Evolutionary conservation across 2,113 vertebrate species (phyloP), one percentile per base, ranked within the genome.

Genomic region (Turnix velox): DNA sequence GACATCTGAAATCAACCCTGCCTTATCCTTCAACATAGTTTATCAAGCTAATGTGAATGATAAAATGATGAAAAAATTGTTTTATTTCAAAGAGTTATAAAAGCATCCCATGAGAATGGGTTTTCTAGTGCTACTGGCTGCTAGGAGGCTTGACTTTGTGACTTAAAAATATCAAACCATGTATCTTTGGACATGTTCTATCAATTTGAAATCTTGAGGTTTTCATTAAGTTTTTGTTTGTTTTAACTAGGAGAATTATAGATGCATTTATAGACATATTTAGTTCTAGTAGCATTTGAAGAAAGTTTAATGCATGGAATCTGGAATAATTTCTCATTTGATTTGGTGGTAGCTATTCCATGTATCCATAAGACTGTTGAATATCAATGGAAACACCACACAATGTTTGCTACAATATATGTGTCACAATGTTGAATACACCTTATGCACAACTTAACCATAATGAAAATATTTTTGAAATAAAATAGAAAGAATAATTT

Each of bases 401-500:
- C 5, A 35, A 49, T 28, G 55, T 3, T n/a, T 28, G 19, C 55
- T 63, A 15, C 48, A 45, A 30, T 4, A 10, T 39, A 39, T 65
- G 15, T 68, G 48, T 67, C 14, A 31, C 18, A 19, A 20, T n/a
- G 33, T 35, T 66, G 49, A 55, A 49, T 37, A 76, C 82, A 73
- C 5, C 3, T 49, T 11, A 31, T 5, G 7, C 63, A 94, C 39
- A 20, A 13, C 48, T 95, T 92, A 76, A 78, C 77, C 93, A 87
- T 84, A 89, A 85, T 55, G 59, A 92, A 86, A 30, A 77, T 49
- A 55, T 68, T 94, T 96, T 94, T 39, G 31, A 88, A 95, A 93
- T 84, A 76, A 76, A 92, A 95, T 75, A 72, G 57, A 92, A 95
- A 79, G 88, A 88, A 67, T 2, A 69, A 92, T 78, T 78, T 85